Evolutionary conservation across 2,113 vertebrate genomes (phyloP).

Genomic region (Xenopus laevis): DNA sequence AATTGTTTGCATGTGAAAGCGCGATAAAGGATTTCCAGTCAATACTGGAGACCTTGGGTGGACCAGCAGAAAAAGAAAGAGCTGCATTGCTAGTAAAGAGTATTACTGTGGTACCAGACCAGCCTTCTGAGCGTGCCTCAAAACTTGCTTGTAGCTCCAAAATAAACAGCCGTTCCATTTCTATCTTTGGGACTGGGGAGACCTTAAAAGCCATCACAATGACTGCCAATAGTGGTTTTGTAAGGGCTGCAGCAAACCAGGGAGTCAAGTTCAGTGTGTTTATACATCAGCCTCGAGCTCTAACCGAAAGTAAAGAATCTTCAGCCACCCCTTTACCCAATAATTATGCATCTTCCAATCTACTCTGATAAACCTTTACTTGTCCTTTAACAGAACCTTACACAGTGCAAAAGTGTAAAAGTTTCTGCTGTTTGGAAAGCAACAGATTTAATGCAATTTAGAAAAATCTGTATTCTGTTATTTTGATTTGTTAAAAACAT

Average conservation of each 20-base stretch:
- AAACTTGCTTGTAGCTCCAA: constrained; percentile 81
- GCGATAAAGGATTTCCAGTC: constrained; percentile 88
- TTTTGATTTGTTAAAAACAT: background rate
- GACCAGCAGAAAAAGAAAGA: constrained; percentile 79
- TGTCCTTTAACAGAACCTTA: no score
- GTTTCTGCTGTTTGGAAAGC: no score
- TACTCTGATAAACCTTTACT: constrained; percentile 6
- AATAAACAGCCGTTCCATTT: constrained; percentile 82
- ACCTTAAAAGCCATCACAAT: constrained; percentile 84
- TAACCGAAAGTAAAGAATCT: constrained; percentile 93
- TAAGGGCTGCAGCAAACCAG: constrained; percentile 90
- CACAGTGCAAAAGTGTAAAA: no score
- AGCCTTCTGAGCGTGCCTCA: constrained; percentile 79
- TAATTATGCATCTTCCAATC: constrained; percentile 25
- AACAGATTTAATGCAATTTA: background rate
- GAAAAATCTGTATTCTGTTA: background rate
- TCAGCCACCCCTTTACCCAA: constrained; percentile 75
- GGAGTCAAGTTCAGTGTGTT: constrained; percentile 92
- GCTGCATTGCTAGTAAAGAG: constrained; percentile 72
- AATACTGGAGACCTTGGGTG: constrained; percentile 87
- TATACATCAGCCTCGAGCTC: constrained; percentile 86
- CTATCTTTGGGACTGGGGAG: constrained; percentile 93
- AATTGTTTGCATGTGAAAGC: constrained; percentile 85
- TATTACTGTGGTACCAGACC: constrained; percentile 79
- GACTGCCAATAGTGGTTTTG: constrained; percentile 93